Evolutionary conservation across 1,140 invertebrate genomes (phyloP), one percentile per base, ranked within the genome.

Genomic region (Mactra quadrangularis): DNA sequence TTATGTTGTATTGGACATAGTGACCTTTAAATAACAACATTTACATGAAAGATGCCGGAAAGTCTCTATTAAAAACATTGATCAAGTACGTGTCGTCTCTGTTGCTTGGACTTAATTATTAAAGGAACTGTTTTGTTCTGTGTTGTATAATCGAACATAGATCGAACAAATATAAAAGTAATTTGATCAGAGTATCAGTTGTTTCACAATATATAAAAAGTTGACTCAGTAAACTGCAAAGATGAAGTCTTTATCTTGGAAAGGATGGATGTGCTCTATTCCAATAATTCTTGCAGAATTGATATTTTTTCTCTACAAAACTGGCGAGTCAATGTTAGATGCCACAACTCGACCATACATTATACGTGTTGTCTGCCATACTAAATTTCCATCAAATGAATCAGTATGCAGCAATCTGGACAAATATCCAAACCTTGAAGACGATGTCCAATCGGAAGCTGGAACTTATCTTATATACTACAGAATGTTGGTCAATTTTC

Each of bases 241-340:
- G 29, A 7, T 3, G 35, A 35, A 3, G 17, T 52, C 64, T 15
- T 25, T 22, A 22, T 27, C 31, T 3, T 53, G 66, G 45, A 7
- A 25, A 1, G 22, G 47, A 17, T 76, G 45, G 60, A 22, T 62
- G 27, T 85, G 84, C 41, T 25, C 79, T 17, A 57, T 64, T 1
- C 76, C 78, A 15, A 78, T 85, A 1, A 59, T 87, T 19, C 38
- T 90, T 11, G 88, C 89, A 2, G 91, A 91, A 53, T 33, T 91
- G 0, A 86, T 92, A n/a, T 92, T 93, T 79, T 90, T 93, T 74
- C 82, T 93, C 1, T 93, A 90, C 87, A 93, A 93, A 82, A 87
- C 90, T 0, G 91, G 91, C 19, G 91, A 92, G 52, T 89, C 92
- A 2, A 88, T 93, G 89, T 75, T 92, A 41, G 92, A 93, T 50